These are phyloP conservation scores for Trididemnum clinides DNA, from an alignment of 23 tunicate genomes.

Conservation along the genomic window DNA sequence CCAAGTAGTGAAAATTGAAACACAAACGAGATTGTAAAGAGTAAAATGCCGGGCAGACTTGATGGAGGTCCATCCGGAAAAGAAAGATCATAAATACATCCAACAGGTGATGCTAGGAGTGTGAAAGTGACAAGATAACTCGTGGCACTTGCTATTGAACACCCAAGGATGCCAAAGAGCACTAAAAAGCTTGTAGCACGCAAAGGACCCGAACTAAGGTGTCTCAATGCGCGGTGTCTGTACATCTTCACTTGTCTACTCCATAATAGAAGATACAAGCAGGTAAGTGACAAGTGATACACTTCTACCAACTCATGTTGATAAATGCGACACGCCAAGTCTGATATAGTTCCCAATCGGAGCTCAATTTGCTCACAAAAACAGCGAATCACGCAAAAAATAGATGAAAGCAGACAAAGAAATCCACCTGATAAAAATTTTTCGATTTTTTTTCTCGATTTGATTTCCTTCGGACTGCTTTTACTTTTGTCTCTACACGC, in stretches of 20 bases:
- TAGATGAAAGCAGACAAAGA: constrained; percentile 36
- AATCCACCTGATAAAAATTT: constrained; percentile 34
- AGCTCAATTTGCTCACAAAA: constrained; percentile 49
- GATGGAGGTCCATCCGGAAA: constrained; percentile 18
- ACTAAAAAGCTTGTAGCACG: constrained; percentile 34
- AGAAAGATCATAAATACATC: constrained; percentile 49
- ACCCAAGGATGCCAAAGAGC: constrained; percentile 38
- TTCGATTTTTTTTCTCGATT: not conserved
- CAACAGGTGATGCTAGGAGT: constrained; percentile 30
- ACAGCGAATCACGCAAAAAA: constrained; percentile 41
- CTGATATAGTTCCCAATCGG: constrained; percentile 24
- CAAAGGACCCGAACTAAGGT: constrained; percentile 34
- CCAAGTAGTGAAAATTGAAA: constrained; percentile 52
- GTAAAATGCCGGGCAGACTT: constrained; percentile 43
- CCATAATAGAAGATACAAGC: constrained; percentile 49
- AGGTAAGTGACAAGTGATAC: constrained; percentile 35
- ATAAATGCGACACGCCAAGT: constrained; percentile 51
- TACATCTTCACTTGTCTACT: constrained; percentile 54
- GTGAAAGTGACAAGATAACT: constrained; percentile 39
- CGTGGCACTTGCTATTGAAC: constrained; percentile 27
- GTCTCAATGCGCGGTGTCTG: constrained; percentile 54
- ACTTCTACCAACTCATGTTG: constrained; percentile 47
- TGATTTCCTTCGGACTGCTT: not conserved
- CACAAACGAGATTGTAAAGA: constrained; percentile 37
- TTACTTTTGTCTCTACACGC: not conserved